phyloP scores from a whole-genome alignment of 2,888 invertebrate genomes.

The Tortrix viridana region DNA sequence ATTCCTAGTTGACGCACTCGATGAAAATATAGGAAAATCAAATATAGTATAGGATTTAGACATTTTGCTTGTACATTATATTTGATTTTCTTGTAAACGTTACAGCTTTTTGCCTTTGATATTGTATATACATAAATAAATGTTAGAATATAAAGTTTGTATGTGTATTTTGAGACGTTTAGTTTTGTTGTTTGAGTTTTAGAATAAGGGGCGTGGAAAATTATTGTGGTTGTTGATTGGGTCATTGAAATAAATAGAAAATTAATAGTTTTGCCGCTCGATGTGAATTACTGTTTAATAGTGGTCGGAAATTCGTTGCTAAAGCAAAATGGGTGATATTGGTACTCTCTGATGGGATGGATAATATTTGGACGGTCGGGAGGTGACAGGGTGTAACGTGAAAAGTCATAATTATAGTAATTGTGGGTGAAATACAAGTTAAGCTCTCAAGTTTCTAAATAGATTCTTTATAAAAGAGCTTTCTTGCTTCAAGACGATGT shows the following conservation, averaged over 20 bases:
- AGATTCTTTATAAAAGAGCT: no score
- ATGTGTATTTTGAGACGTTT: slow-evolving; percentile 5
- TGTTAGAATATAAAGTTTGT: slow-evolving; percentile 7
- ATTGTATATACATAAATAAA: slow-evolving; percentile 13
- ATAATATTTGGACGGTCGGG: no score
- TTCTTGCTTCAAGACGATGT: no score
- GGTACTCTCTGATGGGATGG: no score
- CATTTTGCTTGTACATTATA: not conserved
- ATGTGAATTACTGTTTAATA: not conserved
- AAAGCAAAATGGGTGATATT: no score
- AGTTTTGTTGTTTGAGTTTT: slow-evolving; percentile 4
- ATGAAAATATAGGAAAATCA: not conserved
- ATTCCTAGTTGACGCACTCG: not conserved
- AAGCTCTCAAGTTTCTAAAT: no score
- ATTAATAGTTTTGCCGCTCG: not conserved
- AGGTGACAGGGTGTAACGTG: no score
- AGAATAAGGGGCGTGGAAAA: not conserved
- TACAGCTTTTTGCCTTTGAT: slow-evolving; percentile 6
- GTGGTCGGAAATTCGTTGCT: not conserved
- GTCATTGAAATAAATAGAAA: not conserved
- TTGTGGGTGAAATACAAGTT: no score
- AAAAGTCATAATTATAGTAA: no score
- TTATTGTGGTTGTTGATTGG: not conserved
- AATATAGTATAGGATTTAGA: not conserved
- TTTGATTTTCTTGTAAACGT: not conserved